phyloP scores from a whole-genome alignment of 2,113 vertebrate genomes.

The Puffinus mauretanicus region DNA sequence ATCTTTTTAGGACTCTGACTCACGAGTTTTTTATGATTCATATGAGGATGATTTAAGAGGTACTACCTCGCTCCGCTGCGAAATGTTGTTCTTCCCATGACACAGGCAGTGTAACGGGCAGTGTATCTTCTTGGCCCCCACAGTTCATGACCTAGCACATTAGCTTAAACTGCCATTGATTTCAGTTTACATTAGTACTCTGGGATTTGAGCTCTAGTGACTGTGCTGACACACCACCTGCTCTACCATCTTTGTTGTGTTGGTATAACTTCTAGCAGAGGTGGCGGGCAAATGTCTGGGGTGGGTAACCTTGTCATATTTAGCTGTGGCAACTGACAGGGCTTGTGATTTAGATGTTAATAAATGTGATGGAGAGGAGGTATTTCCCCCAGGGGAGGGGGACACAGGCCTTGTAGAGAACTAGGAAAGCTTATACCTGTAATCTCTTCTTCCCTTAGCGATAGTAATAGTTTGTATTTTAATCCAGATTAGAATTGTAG shows the following conservation, averaged over 20 bases:
- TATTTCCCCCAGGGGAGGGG: background rate
- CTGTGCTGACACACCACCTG: background rate
- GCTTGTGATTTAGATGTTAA: background rate
- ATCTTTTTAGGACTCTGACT: conserved; percentile 25
- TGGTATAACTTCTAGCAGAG: background rate
- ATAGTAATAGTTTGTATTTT: background rate
- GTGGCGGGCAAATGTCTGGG: background rate
- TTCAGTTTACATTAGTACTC: background rate
- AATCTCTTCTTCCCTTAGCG: background rate
- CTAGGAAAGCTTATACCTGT: background rate
- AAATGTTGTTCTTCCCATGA: background rate
- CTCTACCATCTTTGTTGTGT: background rate
- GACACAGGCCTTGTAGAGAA: background rate
- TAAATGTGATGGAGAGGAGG: background rate
- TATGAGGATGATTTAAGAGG: background rate
- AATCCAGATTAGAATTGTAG: background rate
- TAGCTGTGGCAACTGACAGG: background rate
- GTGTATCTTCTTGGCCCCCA: background rate
- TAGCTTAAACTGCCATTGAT: background rate
- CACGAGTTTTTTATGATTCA: background rate
- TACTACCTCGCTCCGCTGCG: background rate
- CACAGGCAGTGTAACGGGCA: background rate
- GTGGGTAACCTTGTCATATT: background rate
- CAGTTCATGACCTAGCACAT: background rate
- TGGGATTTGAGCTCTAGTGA: background rate